Evolutionary conservation across 2,113 vertebrate species (phyloP).

Genomic region (Phoxinus phoxinus): DNA sequence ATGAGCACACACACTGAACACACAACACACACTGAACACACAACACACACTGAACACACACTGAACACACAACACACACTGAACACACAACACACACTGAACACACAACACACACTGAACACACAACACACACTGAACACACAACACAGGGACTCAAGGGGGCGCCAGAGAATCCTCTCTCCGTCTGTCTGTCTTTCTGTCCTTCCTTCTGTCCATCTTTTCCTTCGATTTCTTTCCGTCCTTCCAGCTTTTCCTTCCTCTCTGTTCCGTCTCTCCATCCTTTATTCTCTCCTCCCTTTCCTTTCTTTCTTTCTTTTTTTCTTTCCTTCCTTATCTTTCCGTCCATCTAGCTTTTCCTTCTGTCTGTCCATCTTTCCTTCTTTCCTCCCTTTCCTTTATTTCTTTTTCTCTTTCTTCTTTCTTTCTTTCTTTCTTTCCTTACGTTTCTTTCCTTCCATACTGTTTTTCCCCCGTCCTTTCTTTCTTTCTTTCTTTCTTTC

Average conservation of each 20-base stretch:
- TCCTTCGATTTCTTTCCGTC: too few species aligned
- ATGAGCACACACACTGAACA: constrained; percentile 60
- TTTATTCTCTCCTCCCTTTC: neutral
- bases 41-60: neutral
- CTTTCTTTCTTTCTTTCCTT: neutral
- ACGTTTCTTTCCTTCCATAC: too few species aligned
- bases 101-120: neutral
- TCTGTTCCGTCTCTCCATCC: neutral
- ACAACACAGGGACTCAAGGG: constrained; percentile 50
- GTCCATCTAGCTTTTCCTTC: neutral
- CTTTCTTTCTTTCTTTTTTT: neutral
- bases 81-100: too few species aligned
- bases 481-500: too few species aligned
- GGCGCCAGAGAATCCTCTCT: constrained; percentile 47
- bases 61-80: neutral
- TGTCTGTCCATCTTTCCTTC: neutral
- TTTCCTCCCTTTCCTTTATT: too few species aligned
- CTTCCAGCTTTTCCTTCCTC: too few species aligned
- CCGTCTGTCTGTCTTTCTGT: neutral
- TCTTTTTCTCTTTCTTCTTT: too few species aligned
- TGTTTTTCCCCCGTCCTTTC: too few species aligned
- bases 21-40: neutral
- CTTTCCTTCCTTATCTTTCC: neutral
- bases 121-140: neutral
- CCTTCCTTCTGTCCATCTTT: too few species aligned